Evolutionary conservation across 1,140 invertebrate genomes (phyloP).

Genomic region (Cylas formicarius): DNA sequence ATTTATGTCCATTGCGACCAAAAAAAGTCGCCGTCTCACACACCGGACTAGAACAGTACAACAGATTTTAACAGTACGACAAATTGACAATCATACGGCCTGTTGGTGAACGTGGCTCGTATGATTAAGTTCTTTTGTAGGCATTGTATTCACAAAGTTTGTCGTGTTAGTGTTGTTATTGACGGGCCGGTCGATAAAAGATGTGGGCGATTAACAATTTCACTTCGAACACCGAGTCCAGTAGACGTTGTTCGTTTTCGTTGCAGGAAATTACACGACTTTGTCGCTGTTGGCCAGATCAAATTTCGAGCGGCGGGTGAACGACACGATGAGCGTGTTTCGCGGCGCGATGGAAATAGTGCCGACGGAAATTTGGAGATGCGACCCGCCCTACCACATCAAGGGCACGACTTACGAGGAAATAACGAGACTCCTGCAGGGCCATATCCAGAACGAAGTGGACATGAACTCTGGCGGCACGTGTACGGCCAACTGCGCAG

Average conservation of each 20-base stretch:
- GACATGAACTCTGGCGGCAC: slow-evolving; percentile 64
- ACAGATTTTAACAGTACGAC: no score
- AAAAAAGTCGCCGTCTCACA: no score
- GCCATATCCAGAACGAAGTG: slow-evolving; percentile 79
- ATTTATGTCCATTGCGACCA: no score
- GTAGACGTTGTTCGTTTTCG: background rate
- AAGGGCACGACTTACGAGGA: slow-evolving; percentile 65
- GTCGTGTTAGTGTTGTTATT: no score
- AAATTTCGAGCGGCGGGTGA: slow-evolving; percentile 54
- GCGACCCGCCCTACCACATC: slow-evolving; percentile 60
- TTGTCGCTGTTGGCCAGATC: slow-evolving; percentile 53
- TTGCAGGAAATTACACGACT: slow-evolving; percentile 54
- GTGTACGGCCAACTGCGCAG: slow-evolving; percentile 67
- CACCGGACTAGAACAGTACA: no score
- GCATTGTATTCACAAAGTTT: no score
- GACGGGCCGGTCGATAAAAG: no score
- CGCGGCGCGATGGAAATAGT: slow-evolving; percentile 57
- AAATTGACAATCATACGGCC: no score
- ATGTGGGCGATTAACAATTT: no score
- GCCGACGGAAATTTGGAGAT: slow-evolving; percentile 60
- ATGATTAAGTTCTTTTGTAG: no score
- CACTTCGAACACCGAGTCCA: no score
- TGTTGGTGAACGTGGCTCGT: no score
- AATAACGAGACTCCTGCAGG: slow-evolving; percentile 71
- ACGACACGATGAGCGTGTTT: slow-evolving; percentile 56